Percentiles rank a stretch among this genome's conserved stretches.
Evolutionary conservation across 2,113 vertebrate genomes (phyloP).

Genomic region (Tragulus kanchil): DNA sequence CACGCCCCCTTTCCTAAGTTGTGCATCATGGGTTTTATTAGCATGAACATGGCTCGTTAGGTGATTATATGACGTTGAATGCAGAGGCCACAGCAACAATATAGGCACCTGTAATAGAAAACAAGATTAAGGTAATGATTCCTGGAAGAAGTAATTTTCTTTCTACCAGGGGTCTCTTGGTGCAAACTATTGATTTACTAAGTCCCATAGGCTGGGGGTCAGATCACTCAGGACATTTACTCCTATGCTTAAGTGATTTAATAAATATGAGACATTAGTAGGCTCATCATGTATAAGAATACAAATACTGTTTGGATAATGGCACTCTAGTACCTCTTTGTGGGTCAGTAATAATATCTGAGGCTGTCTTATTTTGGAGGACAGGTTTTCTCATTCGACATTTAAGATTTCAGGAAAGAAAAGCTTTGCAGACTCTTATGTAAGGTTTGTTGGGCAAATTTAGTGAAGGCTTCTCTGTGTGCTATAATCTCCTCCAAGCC

Average conservation of each 20-base stretch:
- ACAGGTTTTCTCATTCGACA: background rate
- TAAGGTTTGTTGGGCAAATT: background rate
- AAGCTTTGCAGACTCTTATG: background rate
- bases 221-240: background rate
- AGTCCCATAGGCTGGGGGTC: background rate
- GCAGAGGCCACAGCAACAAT: background rate
- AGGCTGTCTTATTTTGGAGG: background rate
- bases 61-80: background rate
- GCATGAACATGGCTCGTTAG: background rate
- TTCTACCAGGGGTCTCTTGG: background rate
- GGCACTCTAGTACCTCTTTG: background rate
- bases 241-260: background rate
- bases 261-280: background rate
- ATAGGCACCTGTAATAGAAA: background rate
- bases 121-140: background rate
- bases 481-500: background rate
- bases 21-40: background rate
- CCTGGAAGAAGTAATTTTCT: background rate
- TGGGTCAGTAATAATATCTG: background rate
- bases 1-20: background rate
- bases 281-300: background rate
- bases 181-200: background rate
- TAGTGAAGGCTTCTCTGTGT: background rate
- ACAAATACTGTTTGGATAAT: background rate
- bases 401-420: background rate